phyloP scores from a whole-genome alignment of 1,140 invertebrate genomes.

The Aphidius gifuensis region DNA sequence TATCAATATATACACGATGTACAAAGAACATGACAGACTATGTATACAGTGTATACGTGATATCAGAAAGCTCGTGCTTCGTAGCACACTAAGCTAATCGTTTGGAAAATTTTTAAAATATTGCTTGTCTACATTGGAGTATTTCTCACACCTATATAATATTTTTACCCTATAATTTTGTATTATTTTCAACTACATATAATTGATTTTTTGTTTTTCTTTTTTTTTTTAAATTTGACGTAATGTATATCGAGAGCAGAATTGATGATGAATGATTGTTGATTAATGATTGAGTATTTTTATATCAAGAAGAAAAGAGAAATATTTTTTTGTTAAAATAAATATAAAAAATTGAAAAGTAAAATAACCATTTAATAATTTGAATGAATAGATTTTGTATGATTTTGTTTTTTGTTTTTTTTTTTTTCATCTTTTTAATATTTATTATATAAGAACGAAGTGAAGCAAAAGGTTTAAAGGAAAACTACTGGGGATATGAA shows the following conservation, averaged over 20 bases:
- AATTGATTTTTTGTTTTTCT: background rate
- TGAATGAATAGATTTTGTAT: too few relatives aligned
- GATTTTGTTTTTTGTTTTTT: too few relatives aligned
- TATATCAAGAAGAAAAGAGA: too few relatives aligned
- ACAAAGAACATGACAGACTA: constrained; percentile 1
- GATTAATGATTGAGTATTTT: too few relatives aligned
- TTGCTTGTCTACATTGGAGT: constrained; percentile 9
- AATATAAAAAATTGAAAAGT: too few relatives aligned
- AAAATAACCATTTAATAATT: too few relatives aligned
- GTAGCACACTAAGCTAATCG: constrained; percentile 24
- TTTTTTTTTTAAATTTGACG: background rate
- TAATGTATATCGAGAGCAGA: background rate
- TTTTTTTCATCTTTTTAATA: too few relatives aligned
- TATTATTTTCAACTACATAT: background rate
- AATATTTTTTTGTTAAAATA: too few relatives aligned
- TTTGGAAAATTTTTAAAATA: constrained; percentile 31
- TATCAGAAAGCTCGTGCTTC: constrained; percentile 24
- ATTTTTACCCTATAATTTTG: background rate
- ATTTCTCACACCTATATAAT: too few relatives aligned
- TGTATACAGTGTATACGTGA: constrained; percentile 10
- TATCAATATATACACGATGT: background rate
- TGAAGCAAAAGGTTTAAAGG: constrained; percentile 15
- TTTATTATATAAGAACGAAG: too few relatives aligned
- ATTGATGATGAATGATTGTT: background rate
- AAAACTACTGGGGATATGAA: constrained; percentile 24